These are phyloP conservation scores for Protonemura montana DNA, from an alignment of 2,888 invertebrate species.

Conservation along the genomic window DNA sequence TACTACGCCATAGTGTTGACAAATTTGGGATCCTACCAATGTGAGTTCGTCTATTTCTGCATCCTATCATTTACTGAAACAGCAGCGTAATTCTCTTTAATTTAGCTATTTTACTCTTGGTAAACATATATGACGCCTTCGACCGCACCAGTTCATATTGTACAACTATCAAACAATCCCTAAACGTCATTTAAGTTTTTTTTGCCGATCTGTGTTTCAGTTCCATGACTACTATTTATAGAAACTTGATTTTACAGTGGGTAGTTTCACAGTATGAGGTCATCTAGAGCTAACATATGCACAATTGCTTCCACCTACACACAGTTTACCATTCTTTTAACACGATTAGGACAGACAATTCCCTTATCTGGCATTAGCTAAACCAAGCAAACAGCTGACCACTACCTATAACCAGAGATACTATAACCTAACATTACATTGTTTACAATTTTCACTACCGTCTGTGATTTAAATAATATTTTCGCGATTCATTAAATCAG, in stretches of 20 bases:
- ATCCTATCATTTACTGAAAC: neutral
- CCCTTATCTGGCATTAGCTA: neutral
- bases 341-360: neutral
- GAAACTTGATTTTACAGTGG: slow-evolving; percentile 22
- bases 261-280: slow-evolving; percentile 16
- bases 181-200: neutral
- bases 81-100: neutral
- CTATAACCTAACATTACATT: neutral
- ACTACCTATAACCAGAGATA: too few species aligned
- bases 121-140: neutral
- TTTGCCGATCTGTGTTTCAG: neutral
- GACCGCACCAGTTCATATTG: neutral
- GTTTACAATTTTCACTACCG: neutral
- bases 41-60: slow-evolving; percentile 12
- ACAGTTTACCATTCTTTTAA: neutral
- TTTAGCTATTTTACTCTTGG: neutral
- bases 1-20: neutral
- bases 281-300: slow-evolving; percentile 16
- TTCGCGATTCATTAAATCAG: neutral
- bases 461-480: neutral
- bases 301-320: neutral
- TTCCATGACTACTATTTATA: slow-evolving; percentile 4
- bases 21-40: neutral
- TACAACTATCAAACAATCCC: neutral
- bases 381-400: neutral